Evolutionary conservation across 1,140 invertebrate genomes (phyloP).

Genomic region (Trachymyrmex septentrionalis): DNA sequence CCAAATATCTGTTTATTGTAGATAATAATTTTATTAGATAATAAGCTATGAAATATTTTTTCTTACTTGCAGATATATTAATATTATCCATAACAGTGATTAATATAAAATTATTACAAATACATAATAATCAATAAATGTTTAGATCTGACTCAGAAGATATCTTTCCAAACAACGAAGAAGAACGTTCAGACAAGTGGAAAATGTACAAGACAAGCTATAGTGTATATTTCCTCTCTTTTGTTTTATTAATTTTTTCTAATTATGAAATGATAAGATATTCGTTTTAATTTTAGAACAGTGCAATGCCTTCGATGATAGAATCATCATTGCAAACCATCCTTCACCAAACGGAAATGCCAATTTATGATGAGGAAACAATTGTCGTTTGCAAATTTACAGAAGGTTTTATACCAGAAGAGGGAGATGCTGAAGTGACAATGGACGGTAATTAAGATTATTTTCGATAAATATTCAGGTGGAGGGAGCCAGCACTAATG

Average conservation of each 20-base stretch:
- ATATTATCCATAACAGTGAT: background rate
- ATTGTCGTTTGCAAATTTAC: slow-evolving; percentile 78
- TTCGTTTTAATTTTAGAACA: slow-evolving; percentile 49
- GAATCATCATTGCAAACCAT: no score
- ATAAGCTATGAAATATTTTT: no score
- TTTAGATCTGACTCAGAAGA: slow-evolving; percentile 15
- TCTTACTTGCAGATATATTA: no score
- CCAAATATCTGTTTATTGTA: no score
- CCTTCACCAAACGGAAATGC: background rate
- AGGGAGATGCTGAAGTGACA: slow-evolving; percentile 80
- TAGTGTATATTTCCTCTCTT: slow-evolving; percentile 69
- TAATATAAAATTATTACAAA: slow-evolving; percentile 2
- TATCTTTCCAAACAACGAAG: background rate
- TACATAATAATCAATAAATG: background rate
- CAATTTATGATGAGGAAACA: background rate
- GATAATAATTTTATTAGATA: no score
- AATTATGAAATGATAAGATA: background rate
- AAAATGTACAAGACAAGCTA: slow-evolving; percentile 82
- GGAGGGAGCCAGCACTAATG: no score
- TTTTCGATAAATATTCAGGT: no score
- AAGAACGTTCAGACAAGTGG: slow-evolving; percentile 75
- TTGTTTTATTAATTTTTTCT: slow-evolving; percentile 12
- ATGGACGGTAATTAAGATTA: slow-evolving; percentile 80
- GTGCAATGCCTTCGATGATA: background rate
- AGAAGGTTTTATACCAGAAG: slow-evolving; percentile 75